Conservation (phyloP, 2,888 invertebrate species). For the Punctoribates punctum region DNA sequence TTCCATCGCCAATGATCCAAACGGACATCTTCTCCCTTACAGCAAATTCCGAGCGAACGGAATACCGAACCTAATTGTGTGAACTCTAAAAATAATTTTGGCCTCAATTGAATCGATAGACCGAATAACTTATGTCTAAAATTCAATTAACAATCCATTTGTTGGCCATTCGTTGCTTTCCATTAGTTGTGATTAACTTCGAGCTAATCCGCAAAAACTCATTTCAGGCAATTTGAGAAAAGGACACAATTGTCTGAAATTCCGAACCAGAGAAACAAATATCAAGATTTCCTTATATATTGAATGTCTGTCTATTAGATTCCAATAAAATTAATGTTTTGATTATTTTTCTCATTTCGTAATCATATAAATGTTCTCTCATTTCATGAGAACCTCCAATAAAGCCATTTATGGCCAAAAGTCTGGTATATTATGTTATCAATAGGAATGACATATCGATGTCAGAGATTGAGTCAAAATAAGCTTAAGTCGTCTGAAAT, state of each 20-base stretch:
- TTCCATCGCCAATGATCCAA: slow-evolving; percentile 1
- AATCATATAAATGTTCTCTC: neutral
- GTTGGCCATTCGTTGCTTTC: neutral
- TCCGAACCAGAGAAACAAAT: neutral
- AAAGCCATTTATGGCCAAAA: neutral
- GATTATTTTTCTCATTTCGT: neutral
- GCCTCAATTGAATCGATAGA: slow-evolving; percentile 11
- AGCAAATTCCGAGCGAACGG: neutral
- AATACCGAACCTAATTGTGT: slow-evolving; percentile 24
- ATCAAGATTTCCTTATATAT: neutral
- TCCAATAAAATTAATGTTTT: neutral
- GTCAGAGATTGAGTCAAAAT: slow-evolving; percentile 5
- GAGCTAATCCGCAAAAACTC: neutral
- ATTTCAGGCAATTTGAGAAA: neutral
- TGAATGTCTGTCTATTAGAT: neutral
- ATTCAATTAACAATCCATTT: slow-evolving; percentile 30
- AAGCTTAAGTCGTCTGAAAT: neutral
- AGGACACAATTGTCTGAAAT: neutral
- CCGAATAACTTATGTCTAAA: slow-evolving; percentile 11
- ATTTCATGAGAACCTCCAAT: neutral
- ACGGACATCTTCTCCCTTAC: neutral
- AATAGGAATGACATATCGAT: slow-evolving; percentile 5
- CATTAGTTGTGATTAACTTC: neutral
- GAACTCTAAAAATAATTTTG: slow-evolving; percentile 26
- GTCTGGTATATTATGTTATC: neutral